A percentile compares a stretch with the other conserved stretches of the same genome.
These are phyloP conservation scores for Neuroterus valhalla DNA, from an alignment of 1,140 invertebrate genomes.

Conservation along the genomic window DNA sequence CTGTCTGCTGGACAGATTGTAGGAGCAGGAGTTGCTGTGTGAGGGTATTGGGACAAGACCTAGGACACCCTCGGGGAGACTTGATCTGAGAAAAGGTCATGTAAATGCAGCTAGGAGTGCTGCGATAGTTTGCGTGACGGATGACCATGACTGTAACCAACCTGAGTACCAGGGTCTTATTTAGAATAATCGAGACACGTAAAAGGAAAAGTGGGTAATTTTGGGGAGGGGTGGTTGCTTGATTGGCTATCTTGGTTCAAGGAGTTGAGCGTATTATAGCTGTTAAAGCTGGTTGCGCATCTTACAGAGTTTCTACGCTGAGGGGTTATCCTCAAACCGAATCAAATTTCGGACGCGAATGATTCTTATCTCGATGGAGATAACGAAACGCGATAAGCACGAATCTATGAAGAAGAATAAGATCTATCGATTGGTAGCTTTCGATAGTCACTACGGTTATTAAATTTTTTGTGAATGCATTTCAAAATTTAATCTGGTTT, in stretches of 20 bases:
- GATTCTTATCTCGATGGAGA: too few species aligned
- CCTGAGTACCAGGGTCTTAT: neutral
- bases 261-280: neutral
- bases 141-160: conserved; percentile 17
- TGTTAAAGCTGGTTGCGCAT: too few species aligned
- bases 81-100: conserved; percentile 37
- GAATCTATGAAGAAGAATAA: too few species aligned
- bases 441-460: too few species aligned
- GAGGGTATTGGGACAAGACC: conserved; percentile 28
- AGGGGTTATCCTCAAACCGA: too few species aligned
- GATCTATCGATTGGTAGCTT: too few species aligned
- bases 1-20: conserved; percentile 47
- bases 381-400: too few species aligned
- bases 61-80: neutral
- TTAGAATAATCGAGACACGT: conserved; percentile 17
- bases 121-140: conserved; percentile 33
- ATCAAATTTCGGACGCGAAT: too few species aligned
- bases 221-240: neutral
- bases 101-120: conserved; percentile 38
- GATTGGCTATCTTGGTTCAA: neutral
- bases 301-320: too few species aligned
- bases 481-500: too few species aligned
- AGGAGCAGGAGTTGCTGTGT: conserved; percentile 48
- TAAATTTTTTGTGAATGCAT: too few species aligned
- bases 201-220: neutral